phyloP scores from a whole-genome alignment of 2,113 vertebrate genomes.

The Willisornis vidua region DNA sequence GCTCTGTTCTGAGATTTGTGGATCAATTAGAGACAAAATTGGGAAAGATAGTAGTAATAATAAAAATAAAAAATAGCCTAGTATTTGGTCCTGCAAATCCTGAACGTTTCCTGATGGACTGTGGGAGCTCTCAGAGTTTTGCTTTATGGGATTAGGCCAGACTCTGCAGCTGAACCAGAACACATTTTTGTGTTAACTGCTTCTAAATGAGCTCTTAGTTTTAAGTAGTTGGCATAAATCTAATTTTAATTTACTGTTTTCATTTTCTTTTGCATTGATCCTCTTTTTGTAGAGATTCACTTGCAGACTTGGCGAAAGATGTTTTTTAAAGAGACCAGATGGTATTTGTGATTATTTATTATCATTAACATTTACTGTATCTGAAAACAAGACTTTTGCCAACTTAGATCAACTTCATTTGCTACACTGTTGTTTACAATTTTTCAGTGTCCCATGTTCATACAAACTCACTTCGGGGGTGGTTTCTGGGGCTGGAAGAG shows the following conservation, averaged over 20 bases:
- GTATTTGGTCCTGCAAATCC: not conserved
- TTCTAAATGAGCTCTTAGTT: slow-evolving; percentile 57
- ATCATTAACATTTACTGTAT: slow-evolving; percentile 40
- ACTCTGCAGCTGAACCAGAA: slow-evolving; percentile 1
- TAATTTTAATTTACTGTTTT: slow-evolving; percentile 56
- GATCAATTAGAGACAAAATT: not conserved
- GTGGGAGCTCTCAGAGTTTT: not conserved
- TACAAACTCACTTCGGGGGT: not conserved
- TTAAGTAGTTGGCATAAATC: slow-evolving; percentile 58
- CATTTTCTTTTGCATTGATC: slow-evolving; percentile 52
- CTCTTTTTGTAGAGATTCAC: slow-evolving; percentile 35
- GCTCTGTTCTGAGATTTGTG: not conserved
- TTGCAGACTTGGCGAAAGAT: slow-evolving; percentile 39
- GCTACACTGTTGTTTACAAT: not conserved
- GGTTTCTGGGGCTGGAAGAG: not conserved
- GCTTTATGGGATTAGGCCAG: slow-evolving; percentile 15
- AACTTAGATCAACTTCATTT: slow-evolving; percentile 44
- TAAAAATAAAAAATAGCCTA: not conserved
- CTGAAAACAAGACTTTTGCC: slow-evolving; percentile 54
- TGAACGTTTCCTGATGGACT: not conserved
- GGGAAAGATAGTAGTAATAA: not conserved
- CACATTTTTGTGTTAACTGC: slow-evolving; percentile 54
- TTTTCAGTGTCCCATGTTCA: not conserved
- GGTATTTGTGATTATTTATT: slow-evolving; percentile 64
- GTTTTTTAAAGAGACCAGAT: slow-evolving; percentile 51